Conservation (phyloP, 2,888 invertebrate genomes). For the Andrena haemorrhoa region DNA sequence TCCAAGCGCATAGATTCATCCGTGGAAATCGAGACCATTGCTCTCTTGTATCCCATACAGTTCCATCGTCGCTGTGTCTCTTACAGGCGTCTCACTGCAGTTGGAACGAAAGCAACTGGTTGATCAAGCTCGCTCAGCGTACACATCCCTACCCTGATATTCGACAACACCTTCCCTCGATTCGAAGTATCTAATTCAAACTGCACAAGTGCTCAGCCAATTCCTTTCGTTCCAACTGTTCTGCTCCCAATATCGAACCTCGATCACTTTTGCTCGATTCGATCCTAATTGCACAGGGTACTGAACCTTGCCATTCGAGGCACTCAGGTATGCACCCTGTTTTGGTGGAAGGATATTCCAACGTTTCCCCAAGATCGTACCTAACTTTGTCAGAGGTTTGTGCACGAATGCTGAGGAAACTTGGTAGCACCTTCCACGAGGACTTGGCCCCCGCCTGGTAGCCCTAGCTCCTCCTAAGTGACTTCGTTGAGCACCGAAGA, state of each 20-base stretch:
- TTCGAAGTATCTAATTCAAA: too few species aligned
- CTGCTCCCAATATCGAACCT: background rate
- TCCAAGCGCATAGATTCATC: background rate
- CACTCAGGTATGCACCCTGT: too few species aligned
- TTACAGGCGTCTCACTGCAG: background rate
- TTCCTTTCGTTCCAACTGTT: constrained; percentile 1
- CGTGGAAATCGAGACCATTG: background rate
- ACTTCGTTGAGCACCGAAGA: background rate
- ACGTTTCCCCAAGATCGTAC: too few species aligned
- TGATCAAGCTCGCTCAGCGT: background rate
- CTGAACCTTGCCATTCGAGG: too few species aligned
- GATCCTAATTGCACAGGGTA: too few species aligned
- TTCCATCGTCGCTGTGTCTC: background rate
- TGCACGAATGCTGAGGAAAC: too few species aligned
- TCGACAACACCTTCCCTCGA: too few species aligned
- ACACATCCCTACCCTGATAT: too few species aligned
- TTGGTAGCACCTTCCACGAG: background rate
- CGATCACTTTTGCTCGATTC: too few species aligned
- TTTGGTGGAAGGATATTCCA: too few species aligned
- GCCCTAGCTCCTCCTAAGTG: background rate
- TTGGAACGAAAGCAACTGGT: background rate
- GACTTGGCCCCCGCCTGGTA: background rate
- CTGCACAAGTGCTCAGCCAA: too few species aligned
- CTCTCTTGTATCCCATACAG: background rate
- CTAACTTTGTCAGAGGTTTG: too few species aligned